Evolutionary conservation across 1,140 invertebrate genomes (phyloP), one percentile per base, ranked within the genome.

Genomic region (Bombyx mandarina): DNA sequence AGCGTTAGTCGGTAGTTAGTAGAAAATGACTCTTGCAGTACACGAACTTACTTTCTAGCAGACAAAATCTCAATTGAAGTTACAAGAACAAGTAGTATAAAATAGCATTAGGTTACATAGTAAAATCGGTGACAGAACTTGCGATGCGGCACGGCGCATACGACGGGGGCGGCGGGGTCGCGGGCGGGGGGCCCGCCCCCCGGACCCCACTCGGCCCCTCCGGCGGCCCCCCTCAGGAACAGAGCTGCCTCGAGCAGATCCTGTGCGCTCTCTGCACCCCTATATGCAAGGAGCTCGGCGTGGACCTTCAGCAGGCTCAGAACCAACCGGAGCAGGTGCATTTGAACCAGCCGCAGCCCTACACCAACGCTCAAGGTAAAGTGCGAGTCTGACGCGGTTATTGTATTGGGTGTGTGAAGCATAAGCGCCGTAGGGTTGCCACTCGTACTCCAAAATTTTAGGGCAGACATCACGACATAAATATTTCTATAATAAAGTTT

Each of bases 211-310:
- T 22, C 56, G 52, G 58, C 26, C 8, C 26, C 35, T 8, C 43
- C 8, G 53, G 53, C 2, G 54, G 10, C 22, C 54, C 54, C 9
- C 54, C 43, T 18, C 67, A 66, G 43, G 79, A 86, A 61, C 74
- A 77, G 56, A 78, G 75, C 65, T 88, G 86, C 60, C 75, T 89
- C 0, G 88, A 89, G 51, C 82, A 86, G 60, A 60, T 89, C 44
- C 77, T 86, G 9, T 89, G 88, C 51, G 77, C 84, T 0, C 73
- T 89, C 6, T 89, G 86, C 67, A 54, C 78, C 0, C 88, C 88
- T 50, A 83, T 89, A 65, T 89, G 88, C 73, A 89, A 89, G 76
- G 86, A 89, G 71, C 7, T 89, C 46, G 88, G 88, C 7, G 66
- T 89, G 1, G 82, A 89, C 50, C 61, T 88, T 58, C 80, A 88